Conservation (phyloP, 2,888 invertebrate species). For the Auanema freiburgensis region DNA sequence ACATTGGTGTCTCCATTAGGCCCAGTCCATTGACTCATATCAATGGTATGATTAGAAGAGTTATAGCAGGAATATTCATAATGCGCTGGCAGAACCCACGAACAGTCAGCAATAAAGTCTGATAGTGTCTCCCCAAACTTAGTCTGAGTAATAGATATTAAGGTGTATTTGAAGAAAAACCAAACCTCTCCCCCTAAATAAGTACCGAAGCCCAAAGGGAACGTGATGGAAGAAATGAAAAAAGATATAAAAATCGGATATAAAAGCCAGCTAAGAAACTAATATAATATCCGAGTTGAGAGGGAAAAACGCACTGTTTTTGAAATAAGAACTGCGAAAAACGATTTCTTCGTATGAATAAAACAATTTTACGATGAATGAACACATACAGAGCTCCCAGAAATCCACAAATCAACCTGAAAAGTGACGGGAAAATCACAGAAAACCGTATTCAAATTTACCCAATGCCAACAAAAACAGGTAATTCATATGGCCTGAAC, state of each 20-base stretch:
- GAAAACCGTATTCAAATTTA: slow-evolving; percentile 62
- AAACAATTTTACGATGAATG: slow-evolving; percentile 52
- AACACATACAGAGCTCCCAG: slow-evolving; percentile 54
- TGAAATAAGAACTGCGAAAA: slow-evolving; percentile 57
- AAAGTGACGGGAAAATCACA: slow-evolving; percentile 4
- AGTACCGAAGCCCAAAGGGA: slow-evolving; percentile 87
- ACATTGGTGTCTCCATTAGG: slow-evolving; percentile 17
- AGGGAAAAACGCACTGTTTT: slow-evolving; percentile 44
- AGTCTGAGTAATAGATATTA: slow-evolving; percentile 29
- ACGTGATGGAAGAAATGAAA: slow-evolving; percentile 82
- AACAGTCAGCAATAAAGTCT: slow-evolving; percentile 56
- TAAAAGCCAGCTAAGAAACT: slow-evolving; percentile 80
- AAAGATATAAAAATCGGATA: slow-evolving; percentile 80
- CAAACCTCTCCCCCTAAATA: slow-evolving; percentile 71
- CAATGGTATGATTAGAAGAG: slow-evolving; percentile 6
- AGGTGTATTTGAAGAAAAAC: neutral
- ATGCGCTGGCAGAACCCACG: slow-evolving; percentile 41
- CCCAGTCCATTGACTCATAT: slow-evolving; percentile 35
- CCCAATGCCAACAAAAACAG: slow-evolving; percentile 91
- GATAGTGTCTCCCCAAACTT: slow-evolving; percentile 47
- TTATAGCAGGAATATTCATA: slow-evolving; percentile 28
- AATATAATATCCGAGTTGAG: neutral
- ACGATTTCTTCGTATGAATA: slow-evolving; percentile 54
- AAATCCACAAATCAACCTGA: slow-evolving; percentile 55
- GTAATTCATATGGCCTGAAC: slow-evolving; percentile 92